Evolutionary conservation across 2,113 vertebrate genomes (phyloP).

Genomic region (Cyprinus carpio): DNA sequence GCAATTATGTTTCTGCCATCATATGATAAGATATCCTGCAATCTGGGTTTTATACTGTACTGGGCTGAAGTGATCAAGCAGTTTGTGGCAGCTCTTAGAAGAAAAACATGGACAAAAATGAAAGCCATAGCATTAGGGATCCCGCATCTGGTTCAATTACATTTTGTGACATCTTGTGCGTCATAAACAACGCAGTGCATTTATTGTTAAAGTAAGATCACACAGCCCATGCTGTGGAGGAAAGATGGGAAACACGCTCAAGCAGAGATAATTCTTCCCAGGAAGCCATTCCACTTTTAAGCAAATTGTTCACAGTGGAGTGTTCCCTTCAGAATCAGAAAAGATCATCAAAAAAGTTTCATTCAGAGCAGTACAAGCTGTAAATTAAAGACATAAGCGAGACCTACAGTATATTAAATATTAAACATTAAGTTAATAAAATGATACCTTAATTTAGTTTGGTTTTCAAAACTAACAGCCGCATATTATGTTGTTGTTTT

Average conservation of each 20-base stretch:
- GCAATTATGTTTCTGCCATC: background rate
- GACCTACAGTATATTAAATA: background rate
- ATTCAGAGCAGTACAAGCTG: slow-evolving; percentile 42
- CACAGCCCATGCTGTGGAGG: slow-evolving; percentile 31
- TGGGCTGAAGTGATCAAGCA: background rate
- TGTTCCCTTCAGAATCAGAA: slow-evolving; percentile 45
- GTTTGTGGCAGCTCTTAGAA: background rate
- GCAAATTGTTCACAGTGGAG: slow-evolving; percentile 52
- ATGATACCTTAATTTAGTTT: too few species aligned
- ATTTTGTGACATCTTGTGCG: slow-evolving; percentile 33
- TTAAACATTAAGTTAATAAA: too few species aligned
- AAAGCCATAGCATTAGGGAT: background rate
- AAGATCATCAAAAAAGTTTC: slow-evolving; percentile 60
- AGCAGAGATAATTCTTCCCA: slow-evolving; percentile 57
- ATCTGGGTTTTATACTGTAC: background rate
- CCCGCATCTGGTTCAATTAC: background rate
- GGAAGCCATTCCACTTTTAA: slow-evolving; percentile 65
- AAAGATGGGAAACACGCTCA: slow-evolving; percentile 49
- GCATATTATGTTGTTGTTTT: too few species aligned
- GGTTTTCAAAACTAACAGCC: too few species aligned
- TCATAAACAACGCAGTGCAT: slow-evolving; percentile 45
- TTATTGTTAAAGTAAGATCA: slow-evolving; percentile 43
- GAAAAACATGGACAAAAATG: background rate
- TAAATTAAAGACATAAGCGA: slow-evolving; percentile 46
- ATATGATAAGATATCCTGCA: background rate